Evolutionary conservation across 2,888 invertebrate genomes (phyloP), one percentile per base, ranked within the genome.

Genomic region (Eupeodes latifasciatus): DNA sequence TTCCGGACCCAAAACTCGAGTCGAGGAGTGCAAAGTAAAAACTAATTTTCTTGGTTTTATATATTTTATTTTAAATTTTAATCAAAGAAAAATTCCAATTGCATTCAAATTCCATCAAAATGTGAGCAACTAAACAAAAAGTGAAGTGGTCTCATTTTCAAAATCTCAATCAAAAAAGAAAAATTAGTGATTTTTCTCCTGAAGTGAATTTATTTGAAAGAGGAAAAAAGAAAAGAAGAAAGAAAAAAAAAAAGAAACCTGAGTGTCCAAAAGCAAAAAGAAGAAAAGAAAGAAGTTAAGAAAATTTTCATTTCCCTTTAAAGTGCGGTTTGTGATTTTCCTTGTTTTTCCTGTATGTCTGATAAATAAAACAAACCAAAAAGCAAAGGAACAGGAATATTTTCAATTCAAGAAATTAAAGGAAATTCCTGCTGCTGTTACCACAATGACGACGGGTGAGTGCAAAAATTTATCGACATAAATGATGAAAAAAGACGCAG

Each of bases 381-480:
- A 27, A 40, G 12, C 53, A 53, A 64, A 79, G 72, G 36, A 75
- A 67, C 72, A 81, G 76, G 66, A 84, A 74, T 77, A 55, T 55
- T 71, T 71, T 66, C 72, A 62, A 67, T 62, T 44, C 36, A 40
- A 62, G 83, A 59, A 82, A 75, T 64, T 47, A 64, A 77, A 74
- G 62, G 84, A 81, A 76, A 77, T 67, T 34, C 61, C 55, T 6
- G 34, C 14, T 40, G 40, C 27, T 27, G 27, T 34, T 27, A 6
- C 34, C 19, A 83, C 19, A 78, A 88, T 88, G 88, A 85, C 88
- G 88, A 88, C 88, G 74, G 88, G 88, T 88, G 75, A 88, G 88
- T 59, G 53, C 16, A n/a, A 75, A 51, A 47, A 27, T 27, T 51
- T 69, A 67, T 67, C 34, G 36, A 59, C 36, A 51, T 40, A 62